These are phyloP conservation scores for Drosophila austrosaltans DNA, from an alignment of 2,888 invertebrate genomes.

Conservation along the genomic window DNA sequence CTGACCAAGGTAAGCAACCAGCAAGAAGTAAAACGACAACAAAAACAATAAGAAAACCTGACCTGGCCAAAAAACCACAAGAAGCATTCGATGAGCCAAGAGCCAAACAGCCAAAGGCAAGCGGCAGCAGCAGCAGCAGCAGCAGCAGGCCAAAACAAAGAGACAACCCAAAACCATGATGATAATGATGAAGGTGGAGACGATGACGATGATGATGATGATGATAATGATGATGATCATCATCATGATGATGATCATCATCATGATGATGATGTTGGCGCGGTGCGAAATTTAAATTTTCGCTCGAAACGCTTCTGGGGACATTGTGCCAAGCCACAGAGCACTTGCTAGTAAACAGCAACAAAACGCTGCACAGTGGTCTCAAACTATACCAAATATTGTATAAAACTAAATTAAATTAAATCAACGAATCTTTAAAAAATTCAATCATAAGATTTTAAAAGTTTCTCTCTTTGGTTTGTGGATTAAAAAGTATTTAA, in stretches of 20 bases:
- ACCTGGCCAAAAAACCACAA: conserved; percentile 51
- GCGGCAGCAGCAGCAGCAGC: conserved; percentile 11
- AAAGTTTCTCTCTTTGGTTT: too few relatives aligned
- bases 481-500: too few relatives aligned
- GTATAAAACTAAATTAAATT: too few relatives aligned
- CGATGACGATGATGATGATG: conserved; percentile 36
- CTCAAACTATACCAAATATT: background rate
- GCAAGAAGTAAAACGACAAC: conserved; percentile 15
- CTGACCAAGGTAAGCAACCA: conserved; percentile 52
- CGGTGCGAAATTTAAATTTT: conserved; percentile 81
- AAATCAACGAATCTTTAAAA: too few relatives aligned
- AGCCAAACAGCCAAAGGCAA: conserved; percentile 32
- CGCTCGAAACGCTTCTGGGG: conserved; percentile 80
- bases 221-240: conserved; percentile 38
- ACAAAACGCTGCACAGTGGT: conserved; percentile 13
- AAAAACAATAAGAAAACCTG: conserved; percentile 39
- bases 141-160: conserved; percentile 59
- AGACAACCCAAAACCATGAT: conserved; percentile 47
- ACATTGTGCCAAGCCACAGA: conserved; percentile 57
- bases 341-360: conserved; percentile 11
- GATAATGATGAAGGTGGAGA: conserved; percentile 6
- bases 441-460: too few relatives aligned
- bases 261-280: conserved; percentile 48
- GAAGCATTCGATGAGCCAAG: conserved; percentile 19
- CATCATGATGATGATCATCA: conserved; percentile 16